Percentiles rank a stretch among this genome's conserved stretches.
These are phyloP conservation scores for Denticeps clupeoides DNA, from an alignment of 2,797 vertebrate genomes.

Conservation along the genomic window DNA sequence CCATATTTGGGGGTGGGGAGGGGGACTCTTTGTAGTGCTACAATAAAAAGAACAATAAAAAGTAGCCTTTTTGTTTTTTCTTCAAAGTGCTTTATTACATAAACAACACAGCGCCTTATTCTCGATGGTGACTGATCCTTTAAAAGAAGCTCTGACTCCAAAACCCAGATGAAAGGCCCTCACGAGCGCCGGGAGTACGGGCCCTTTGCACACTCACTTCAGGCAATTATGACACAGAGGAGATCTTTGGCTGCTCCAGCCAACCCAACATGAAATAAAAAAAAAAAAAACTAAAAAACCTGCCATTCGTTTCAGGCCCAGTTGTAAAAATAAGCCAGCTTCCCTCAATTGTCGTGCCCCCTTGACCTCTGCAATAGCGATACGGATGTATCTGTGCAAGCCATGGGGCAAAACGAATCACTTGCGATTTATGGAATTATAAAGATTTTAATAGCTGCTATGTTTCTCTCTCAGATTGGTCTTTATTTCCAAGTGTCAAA, in stretches of 20 bases:
- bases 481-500: conserved; percentile 77
- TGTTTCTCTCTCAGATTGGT: conserved; percentile 68
- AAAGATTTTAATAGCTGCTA: conserved; percentile 74
- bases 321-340: conserved; percentile 66
- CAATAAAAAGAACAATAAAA: conserved; percentile 26
- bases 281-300: conserved; percentile 47
- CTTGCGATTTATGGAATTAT: conserved; percentile 74
- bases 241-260: conserved; percentile 59
- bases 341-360: conserved; percentile 59
- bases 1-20: conserved; percentile 6
- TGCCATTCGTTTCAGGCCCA: conserved; percentile 48
- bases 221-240: conserved; percentile 70
- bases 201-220: conserved; percentile 67
- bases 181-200: conserved; percentile 58
- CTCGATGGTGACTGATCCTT: conserved; percentile 58
- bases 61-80: conserved; percentile 25
- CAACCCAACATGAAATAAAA: conserved; percentile 39
- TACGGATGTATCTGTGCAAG: conserved; percentile 66
- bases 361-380: conserved; percentile 60
- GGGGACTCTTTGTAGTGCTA: not conserved
- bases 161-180: conserved; percentile 60
- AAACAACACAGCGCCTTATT: conserved; percentile 55
- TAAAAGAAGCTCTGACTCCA: conserved; percentile 56
- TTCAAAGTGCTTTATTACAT: conserved; percentile 58
- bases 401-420: conserved; percentile 73